These are phyloP conservation scores for Abramis brama DNA, from an alignment of 2,113 vertebrate species.

Conservation along the genomic window DNA sequence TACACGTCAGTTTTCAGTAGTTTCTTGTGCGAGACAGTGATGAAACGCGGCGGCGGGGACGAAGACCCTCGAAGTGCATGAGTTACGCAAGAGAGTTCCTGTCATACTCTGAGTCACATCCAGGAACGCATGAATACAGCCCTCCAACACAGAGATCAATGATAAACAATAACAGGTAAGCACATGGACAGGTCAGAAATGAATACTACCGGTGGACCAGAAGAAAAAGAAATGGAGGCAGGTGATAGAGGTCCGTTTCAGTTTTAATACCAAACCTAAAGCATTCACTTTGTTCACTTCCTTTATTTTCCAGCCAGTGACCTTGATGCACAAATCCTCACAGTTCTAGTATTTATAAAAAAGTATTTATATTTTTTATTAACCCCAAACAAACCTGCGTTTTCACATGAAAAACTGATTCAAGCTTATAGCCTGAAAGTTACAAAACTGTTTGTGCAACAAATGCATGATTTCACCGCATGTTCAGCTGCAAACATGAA, in stretches of 20 bases:
- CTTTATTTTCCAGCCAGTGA: background rate
- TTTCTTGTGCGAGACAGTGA: background rate
- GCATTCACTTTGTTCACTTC: background rate
- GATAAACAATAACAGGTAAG: background rate
- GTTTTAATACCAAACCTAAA: background rate
- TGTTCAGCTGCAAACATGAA: background rate
- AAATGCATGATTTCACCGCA: background rate
- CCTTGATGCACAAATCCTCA: background rate
- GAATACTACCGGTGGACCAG: background rate
- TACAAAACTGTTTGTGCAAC: background rate
- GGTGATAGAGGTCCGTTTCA: too few species aligned
- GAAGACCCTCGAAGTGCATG: background rate
- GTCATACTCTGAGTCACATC: background rate
- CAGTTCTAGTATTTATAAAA: too few species aligned
- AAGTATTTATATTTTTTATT: background rate
- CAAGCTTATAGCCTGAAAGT: background rate
- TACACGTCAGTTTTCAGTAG: constrained; percentile 14
- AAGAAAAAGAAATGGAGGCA: background rate
- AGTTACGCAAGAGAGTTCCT: background rate
- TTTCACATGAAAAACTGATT: background rate
- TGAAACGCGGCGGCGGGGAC: background rate
- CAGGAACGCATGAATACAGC: background rate
- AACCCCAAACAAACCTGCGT: background rate
- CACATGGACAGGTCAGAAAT: background rate
- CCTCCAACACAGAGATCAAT: background rate